Evolutionary conservation across 2,113 vertebrate genomes (phyloP), one percentile per base, ranked within the genome.

Genomic region (Carassius gibelio): DNA sequence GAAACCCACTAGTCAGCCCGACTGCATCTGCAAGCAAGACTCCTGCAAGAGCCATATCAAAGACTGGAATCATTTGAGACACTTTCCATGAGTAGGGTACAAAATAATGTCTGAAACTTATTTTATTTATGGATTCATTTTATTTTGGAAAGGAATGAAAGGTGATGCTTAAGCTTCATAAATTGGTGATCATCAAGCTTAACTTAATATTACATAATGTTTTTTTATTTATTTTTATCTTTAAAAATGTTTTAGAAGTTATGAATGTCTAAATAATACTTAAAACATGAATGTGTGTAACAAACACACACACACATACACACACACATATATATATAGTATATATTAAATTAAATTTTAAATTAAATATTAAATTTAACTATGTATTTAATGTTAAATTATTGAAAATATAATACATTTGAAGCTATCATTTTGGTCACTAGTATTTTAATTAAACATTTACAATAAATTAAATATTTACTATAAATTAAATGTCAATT

Each of bases 1-100:
- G 79, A 85, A 82, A 82, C 71, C 55, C 62, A 71, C 62, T 57
- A 42, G 78, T 74, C 78, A 85, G 84, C 57, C 64, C 21, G 38
- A 75, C 77, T 75, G 68, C 50, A 23, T 80, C 38, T 81, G 57
- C 66, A 85, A 38, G 66, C 79, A 79, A 72, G 72, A 13, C 42
- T 75, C 42, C 21, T 50, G 72, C 15, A 75, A 75, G 42, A 3
- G 26, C n/a, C 72, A 15, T 75, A 8, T 75, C 72, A 50, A 14
- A 50, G 42, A 26, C 13, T 74, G 42, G 3, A 48, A n/a, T 48
- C 21, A 23, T 23, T 48, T 48, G 11, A 74, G 21, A 42, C 11
- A 48, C 71, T 75, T 75, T 50, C 71, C 6, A 23, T 15, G n/a
- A 48, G 42, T 8, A 42, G 42, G 42, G 42, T 42, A 8, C 42